These are phyloP conservation scores for Lepidonotus clava DNA, from an alignment of 2,888 invertebrate genomes.

Conservation along the genomic window DNA sequence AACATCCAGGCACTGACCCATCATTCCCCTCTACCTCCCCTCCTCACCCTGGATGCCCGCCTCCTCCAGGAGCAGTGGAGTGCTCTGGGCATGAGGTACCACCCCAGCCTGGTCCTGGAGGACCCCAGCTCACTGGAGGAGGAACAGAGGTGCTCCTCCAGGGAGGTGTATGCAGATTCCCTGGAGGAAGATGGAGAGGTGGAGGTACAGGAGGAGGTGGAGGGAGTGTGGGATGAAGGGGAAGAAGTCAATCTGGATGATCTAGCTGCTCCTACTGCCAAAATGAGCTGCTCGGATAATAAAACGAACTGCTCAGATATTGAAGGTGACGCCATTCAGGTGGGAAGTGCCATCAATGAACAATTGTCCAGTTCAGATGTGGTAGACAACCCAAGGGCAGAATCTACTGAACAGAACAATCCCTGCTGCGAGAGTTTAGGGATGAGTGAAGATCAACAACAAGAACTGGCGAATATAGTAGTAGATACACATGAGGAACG, in stretches of 20 bases:
- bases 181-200: background rate
- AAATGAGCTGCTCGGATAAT: too few species aligned
- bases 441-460: background rate
- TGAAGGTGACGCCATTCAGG: too few species aligned
- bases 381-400: too few species aligned
- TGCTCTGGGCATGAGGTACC: background rate
- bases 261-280: too few species aligned
- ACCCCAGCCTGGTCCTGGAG: background rate
- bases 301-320: too few species aligned
- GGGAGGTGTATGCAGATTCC: background rate
- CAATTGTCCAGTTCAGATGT: too few species aligned
- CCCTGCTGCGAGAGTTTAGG: background rate
- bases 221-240: constrained; percentile 17
- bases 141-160: background rate
- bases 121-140: background rate
- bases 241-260: background rate
- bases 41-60: background rate
- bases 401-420: too few species aligned
- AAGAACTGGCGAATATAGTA: background rate
- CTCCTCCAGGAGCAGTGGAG: constrained; percentile 11
- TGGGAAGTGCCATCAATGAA: too few species aligned
- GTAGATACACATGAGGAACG: background rate
- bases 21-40: background rate
- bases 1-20: background rate
- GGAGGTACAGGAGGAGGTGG: background rate